Base-by-base conservation (phyloP, 2,113 vertebrate species). In the Rhinopithecus roxellana region DNA sequence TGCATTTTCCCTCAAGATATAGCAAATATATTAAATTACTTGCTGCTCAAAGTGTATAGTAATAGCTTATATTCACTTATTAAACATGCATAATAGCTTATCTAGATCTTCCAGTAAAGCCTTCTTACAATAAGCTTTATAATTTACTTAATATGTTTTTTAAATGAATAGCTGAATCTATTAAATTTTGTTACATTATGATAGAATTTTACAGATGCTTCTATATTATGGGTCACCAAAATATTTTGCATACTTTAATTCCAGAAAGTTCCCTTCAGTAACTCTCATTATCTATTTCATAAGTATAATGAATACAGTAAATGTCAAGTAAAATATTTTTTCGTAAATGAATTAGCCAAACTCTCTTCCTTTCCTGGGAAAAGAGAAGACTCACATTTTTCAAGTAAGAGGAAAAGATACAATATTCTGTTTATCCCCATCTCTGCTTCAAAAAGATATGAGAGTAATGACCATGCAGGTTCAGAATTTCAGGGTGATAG, bases 101-200 rank as follows among this genome's bases (percentile, higher is more conserved):
- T 83, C 48, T 85, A 45, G 43, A 45, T 95, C 32, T 95, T 87
- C 17, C 30, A 89, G 7, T 64, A 12, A 97, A 81, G 17, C 2
- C 45, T 95, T 92, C 23, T 79, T 92, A 77, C 7, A 69, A 48
- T 5, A 59, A 82, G 0, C 74, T 95, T 97, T 86, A 70, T 18
- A 97, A 40, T 22, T 92, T 23, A 67, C 2, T 35, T 84, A 67
- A 50, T 79, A 88, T 90, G 81, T 90, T 94, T 59, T 64, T 97
- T 57, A 32, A 12, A 70, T 75, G 12, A 82, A 6, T 35, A 86
- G 1, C 6, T 80, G 2, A 12, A 5, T 77, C 69, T 77, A 61
- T 79, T 96, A 92, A 78, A 69, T 77, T 1, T 61, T 81, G 4
- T 91, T 70, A 50, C 8, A 94, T 80, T 89, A 4, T 59, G 2